Base-by-base conservation (phyloP, 1,140 invertebrate genomes). In the Drosophila serrata region DNA sequence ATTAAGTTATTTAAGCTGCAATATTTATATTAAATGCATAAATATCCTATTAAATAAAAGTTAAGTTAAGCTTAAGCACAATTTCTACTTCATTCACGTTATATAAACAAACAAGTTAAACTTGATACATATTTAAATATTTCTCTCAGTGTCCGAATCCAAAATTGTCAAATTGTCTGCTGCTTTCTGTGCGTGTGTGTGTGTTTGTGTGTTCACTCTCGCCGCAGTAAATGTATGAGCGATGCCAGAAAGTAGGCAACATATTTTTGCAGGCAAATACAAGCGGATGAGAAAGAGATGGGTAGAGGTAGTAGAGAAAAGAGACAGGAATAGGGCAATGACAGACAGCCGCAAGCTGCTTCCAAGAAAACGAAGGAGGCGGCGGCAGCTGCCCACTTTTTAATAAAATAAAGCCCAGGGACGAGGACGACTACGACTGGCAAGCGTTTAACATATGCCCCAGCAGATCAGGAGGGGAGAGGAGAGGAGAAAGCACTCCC, bases 381-480 rank as follows among this genome's bases (percentile, higher is more conserved):
- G 49, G 63, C 43, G 56, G 64, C 67, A 72, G 81, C 67, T 78
- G 58, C 64, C 74, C 74, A 87, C 77, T 86, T 86, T 86, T 87
- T 86, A 86, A 87, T 87, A 86, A 82, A 86, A 82, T 76, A 68
- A 76, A 76, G 73, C 35, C 48, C 48, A 63, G 53, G 35, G 57
- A 62, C 49, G 49, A 53, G 31, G 24, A 46, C 24, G 8, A 48
- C 4, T 24, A 49, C 51, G 51, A 53, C 85, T 84, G 85, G 72
- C 80, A 73, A 84, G 82, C 77, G 85, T 80, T 84, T 75, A 90
- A 84, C 84, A 87, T 87, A 87, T 87, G 84, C 76, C 82, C 81
- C 63, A 63, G 40, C 48, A 74, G 40, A 33, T n/a, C 48, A 43
- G 62, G 29, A 42, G 39, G 53, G 17, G n/a, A 13, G 60, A 45